Base-by-base conservation (phyloP, 1,140 invertebrate species). In the Riptortus pedestris region DNA sequence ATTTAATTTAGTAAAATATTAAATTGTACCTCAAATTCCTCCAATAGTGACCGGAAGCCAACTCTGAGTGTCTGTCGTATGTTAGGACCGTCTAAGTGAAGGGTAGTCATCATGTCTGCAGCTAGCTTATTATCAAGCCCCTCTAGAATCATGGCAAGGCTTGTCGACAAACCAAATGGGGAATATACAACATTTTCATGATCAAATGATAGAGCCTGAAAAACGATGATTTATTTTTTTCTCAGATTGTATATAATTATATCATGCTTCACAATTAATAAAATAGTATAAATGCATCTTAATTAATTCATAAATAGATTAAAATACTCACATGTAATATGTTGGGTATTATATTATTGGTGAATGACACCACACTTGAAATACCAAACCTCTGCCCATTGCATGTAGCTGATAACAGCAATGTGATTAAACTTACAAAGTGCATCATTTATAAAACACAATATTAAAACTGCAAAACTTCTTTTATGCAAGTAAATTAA, bases 111-210 rank as follows among this genome's bases (percentile, higher is more conserved):
- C 18, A 73, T 67, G 47, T 74, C 71, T 9, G 68, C 48, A 9
- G 69, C 68, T 1, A 70, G 66, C 26, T 68, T 60, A 4, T 69
- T 68, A 12, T 67, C 63, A 1, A 70, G 45, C 11, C 67, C 69
- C 57, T 74, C 73, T 48, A 72, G 59, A 28, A 72, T 65, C 66
- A 74, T 71, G 1, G 70, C 70, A 1, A 73, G 26, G 58, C 66
- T 72, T 20, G 68, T 69, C 0, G 73, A 66, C n/a, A 73, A 58
- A 16, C 70, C 71, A 27, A 72, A 72, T 12, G 73, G 71, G 1
- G 72, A 66, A 33, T 72, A 65, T 2, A 74, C 69, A 33, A 72
- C 31, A 60, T 74, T 73, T 16, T 70, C 71, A 51, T 62, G 26
- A 20, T 60, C 66, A 11, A 52, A 58, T 38, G 51, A 51, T n/a